Conservation (phyloP, 2,888 invertebrate species). For the Melikaiella ostensackeni region DNA sequence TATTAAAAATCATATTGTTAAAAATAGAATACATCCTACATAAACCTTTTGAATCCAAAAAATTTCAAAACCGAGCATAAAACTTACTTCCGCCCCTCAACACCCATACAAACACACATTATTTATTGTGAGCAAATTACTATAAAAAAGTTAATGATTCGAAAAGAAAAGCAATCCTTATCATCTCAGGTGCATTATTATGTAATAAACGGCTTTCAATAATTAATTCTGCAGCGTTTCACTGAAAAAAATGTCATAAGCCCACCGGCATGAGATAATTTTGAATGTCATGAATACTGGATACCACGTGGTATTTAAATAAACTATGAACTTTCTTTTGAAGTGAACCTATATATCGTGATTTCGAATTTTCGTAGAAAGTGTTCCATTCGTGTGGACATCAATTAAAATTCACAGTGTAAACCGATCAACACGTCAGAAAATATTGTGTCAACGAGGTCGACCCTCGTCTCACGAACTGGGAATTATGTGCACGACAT, state of each 20-base stretch:
- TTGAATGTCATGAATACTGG: background rate
- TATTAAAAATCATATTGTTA: too few relatives aligned
- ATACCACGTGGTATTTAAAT: conserved; percentile 11
- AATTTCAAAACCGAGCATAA: background rate
- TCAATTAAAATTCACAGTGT: background rate
- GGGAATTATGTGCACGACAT: conserved; percentile 7
- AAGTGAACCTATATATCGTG: background rate
- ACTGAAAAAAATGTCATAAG: background rate
- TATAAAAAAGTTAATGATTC: background rate
- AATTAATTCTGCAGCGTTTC: conserved; percentile 4
- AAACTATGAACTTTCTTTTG: conserved; percentile 15
- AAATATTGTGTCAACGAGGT: conserved; percentile 15
- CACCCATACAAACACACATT: too few relatives aligned
- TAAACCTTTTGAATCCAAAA: too few relatives aligned
- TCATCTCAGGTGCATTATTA: background rate
- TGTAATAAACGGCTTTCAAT: conserved; percentile 1
- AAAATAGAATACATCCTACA: too few relatives aligned
- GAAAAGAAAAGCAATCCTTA: background rate
- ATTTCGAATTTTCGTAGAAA: background rate
- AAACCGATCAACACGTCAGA: background rate
- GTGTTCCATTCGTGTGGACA: background rate
- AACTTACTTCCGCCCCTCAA: too few relatives aligned
- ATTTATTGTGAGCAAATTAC: too few relatives aligned
- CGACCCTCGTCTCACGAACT: background rate
- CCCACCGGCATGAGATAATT: background rate